These are phyloP conservation scores for Protosalanx chinensis DNA, from an alignment of 2,797 vertebrate species.

Conservation along the genomic window DNA sequence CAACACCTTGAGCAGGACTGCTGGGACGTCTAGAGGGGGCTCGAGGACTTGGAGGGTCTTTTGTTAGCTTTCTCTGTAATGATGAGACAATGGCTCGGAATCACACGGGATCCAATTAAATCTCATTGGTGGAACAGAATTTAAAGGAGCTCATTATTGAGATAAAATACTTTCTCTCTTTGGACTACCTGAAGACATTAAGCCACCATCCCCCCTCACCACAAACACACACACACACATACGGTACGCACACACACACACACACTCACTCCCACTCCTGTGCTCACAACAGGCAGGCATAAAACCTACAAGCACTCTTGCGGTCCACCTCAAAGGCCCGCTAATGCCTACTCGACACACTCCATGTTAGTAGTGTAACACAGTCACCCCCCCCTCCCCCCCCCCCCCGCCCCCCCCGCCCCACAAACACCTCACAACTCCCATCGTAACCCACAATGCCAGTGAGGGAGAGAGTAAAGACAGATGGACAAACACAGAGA, in stretches of 20 bases:
- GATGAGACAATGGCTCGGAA: slow-evolving; percentile 55
- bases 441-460: too few relatives aligned
- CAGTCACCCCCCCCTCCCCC: too few relatives aligned
- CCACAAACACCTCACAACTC: too few relatives aligned
- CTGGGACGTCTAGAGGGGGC: too few relatives aligned
- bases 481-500: neutral
- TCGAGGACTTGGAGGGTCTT: slow-evolving; percentile 40
- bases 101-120: slow-evolving; percentile 58
- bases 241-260: neutral
- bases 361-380: too few relatives aligned
- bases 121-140: slow-evolving; percentile 69
- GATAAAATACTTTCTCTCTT: slow-evolving; percentile 57
- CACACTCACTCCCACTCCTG: slow-evolving; percentile 14
- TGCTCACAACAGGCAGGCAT: slow-evolving; percentile 11
- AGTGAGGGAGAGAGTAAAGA: neutral
- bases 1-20: too few relatives aligned
- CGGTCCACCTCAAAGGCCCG: neutral
- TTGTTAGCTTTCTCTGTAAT: slow-evolving; percentile 37
- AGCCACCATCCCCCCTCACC: neutral
- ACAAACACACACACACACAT: slow-evolving; percentile 17
- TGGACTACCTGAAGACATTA: slow-evolving; percentile 57
- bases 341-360: too few relatives aligned
- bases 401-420: too few relatives aligned
- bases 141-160: slow-evolving; percentile 70
- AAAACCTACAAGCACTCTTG: slow-evolving; percentile 12